These are phyloP conservation scores for Cremastinae sp. DNA, from an alignment of 2,888 invertebrate species.

Conservation along the genomic window DNA sequence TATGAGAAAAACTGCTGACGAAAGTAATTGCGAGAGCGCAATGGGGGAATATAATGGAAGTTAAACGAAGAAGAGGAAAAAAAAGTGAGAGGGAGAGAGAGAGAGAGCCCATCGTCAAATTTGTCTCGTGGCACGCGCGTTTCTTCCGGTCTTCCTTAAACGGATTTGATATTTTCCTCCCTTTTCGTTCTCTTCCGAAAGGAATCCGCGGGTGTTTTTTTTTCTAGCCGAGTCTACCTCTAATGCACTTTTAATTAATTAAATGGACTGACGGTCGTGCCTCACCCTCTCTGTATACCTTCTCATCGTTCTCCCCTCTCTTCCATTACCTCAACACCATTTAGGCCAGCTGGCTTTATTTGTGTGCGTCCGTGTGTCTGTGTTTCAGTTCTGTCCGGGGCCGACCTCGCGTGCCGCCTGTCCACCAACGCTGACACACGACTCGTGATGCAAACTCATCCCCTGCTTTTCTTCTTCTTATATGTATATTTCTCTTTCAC, in stretches of 20 bases:
- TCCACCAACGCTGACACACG: constrained; percentile 66
- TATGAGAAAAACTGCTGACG: constrained; percentile 61
- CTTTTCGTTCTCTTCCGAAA: constrained; percentile 29
- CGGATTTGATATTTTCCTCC: constrained; percentile 61
- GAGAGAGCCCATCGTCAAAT: constrained; percentile 13
- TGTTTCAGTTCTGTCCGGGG: constrained; percentile 61
- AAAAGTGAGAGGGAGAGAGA: constrained; percentile 6
- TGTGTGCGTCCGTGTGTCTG: constrained; percentile 57
- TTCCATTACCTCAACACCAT: constrained; percentile 36
- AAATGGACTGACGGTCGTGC: constrained; percentile 77
- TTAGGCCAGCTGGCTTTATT: constrained; percentile 57
- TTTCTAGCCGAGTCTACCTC: constrained; percentile 64
- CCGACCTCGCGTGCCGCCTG: constrained; percentile 78
- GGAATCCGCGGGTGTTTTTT: constrained; percentile 34
- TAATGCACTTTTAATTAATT: constrained; percentile 81
- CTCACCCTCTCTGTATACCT: constrained; percentile 60
- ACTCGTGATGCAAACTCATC: constrained; percentile 77
- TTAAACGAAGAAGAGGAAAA: constrained; percentile 2
- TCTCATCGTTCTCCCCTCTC: constrained; percentile 32
- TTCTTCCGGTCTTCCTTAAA: constrained; percentile 69
- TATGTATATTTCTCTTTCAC: constrained; percentile 11
- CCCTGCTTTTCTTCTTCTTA: constrained; percentile 57
- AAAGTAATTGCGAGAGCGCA: constrained; percentile 57
- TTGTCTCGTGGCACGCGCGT: constrained; percentile 60
- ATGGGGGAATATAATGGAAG: constrained; percentile 31